Conservation (phyloP, 1,140 invertebrate genomes). For the Proctacanthus coquilletti region DNA sequence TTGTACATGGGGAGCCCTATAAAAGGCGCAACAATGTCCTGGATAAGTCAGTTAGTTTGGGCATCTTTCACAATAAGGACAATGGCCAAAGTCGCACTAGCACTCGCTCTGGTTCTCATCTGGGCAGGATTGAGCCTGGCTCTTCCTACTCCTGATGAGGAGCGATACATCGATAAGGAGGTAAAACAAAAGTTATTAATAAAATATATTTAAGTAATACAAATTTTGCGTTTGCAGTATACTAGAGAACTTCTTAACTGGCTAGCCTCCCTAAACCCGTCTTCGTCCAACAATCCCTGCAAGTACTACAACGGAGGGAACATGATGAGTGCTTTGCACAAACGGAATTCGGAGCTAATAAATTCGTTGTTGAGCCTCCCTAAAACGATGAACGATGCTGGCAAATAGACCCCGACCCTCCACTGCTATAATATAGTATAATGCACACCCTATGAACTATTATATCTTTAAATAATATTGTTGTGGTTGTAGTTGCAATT, state of each 20-base stretch:
- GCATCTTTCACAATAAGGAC: too few species aligned
- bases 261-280: slow-evolving; percentile 14
- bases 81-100: too few species aligned
- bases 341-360: slow-evolving; percentile 57
- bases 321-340: slow-evolving; percentile 24
- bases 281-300: slow-evolving; percentile 11
- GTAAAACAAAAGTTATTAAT: slow-evolving; percentile 7
- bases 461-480: too few species aligned
- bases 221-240: slow-evolving; percentile 8
- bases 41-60: too few species aligned
- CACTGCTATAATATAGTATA: too few species aligned
- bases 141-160: slow-evolving; percentile 22
- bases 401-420: too few species aligned
- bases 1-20: too few species aligned
- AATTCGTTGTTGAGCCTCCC: slow-evolving; percentile 54
- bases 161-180: slow-evolving; percentile 27
- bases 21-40: too few species aligned
- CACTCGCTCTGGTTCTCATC: too few species aligned
- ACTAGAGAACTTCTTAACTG: slow-evolving; percentile 21
- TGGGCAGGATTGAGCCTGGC: too few species aligned
- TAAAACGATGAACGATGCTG: slow-evolving; percentile 54
- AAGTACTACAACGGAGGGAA: slow-evolving; percentile 9
- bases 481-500: too few species aligned
- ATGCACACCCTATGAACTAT: too few species aligned
- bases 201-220: background rate